Evolutionary conservation across 2,113 vertebrate species (phyloP).

Genomic region (Alouatta palliata): DNA sequence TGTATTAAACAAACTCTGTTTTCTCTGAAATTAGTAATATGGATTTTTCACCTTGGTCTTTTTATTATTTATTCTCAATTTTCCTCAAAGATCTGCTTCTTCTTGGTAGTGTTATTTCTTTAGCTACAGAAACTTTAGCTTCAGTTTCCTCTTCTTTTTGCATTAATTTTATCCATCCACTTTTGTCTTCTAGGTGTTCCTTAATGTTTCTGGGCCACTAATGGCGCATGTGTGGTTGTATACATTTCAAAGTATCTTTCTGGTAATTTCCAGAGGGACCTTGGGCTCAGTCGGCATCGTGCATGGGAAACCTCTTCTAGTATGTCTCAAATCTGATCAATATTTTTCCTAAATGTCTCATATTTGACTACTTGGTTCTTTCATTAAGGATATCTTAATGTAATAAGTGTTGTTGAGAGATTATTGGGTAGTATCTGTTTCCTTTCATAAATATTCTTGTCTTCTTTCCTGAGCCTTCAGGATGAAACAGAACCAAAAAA

Average conservation of each 20-base stretch:
- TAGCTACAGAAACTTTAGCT: not conserved
- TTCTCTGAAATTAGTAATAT: not conserved
- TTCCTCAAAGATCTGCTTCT: not conserved
- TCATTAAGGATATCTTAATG: slow-evolving; percentile 51
- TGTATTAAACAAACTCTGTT: not conserved
- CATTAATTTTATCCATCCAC: not conserved
- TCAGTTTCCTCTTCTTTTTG: not conserved
- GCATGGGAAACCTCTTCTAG: not conserved
- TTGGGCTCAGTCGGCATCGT: not conserved
- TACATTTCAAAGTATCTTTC: not conserved
- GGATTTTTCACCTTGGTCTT: not conserved
- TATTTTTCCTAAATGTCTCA: not conserved
- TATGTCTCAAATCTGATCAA: not conserved
- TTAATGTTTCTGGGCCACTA: not conserved
- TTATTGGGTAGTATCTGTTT: not conserved
- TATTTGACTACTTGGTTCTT: slow-evolving; percentile 25
- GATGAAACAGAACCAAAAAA: not conserved
- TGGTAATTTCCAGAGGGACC: not conserved
- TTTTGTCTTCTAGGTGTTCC: not conserved
- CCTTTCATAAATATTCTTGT: slow-evolving; percentile 46
- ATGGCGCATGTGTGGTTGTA: not conserved
- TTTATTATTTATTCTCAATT: not conserved
- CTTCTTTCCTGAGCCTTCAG: slow-evolving; percentile 60
- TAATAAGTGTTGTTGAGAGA: not conserved
- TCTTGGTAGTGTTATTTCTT: not conserved